phyloP scores from a whole-genome alignment of 1,140 invertebrate genomes.

The Teleopsis dalmanni region DNA sequence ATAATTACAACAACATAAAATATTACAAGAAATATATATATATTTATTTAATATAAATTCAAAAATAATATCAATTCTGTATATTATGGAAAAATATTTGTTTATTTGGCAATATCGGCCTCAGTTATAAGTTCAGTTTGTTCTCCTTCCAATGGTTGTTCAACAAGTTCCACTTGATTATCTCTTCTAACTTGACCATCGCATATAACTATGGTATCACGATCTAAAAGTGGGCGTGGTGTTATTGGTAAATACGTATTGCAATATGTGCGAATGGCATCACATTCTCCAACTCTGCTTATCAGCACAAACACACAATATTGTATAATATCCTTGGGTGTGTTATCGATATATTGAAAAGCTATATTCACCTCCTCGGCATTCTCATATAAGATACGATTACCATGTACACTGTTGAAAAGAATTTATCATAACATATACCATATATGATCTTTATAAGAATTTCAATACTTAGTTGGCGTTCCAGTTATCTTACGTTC shows the following conservation, averaged over 20 bases:
- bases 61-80: too few relatives aligned
- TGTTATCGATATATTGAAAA: constrained; percentile 38
- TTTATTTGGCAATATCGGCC: too few relatives aligned
- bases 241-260: constrained; percentile 26
- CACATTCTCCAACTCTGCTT: constrained; percentile 20
- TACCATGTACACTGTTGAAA: constrained; percentile 29
- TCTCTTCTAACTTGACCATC: too few relatives aligned
- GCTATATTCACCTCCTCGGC: constrained; percentile 28
- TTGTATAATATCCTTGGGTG: constrained; percentile 32
- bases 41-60: too few relatives aligned
- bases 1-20: too few relatives aligned
- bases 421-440: background rate
- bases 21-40: too few relatives aligned
- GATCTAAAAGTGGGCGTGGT: constrained; percentile 31
- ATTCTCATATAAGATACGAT: constrained; percentile 23
- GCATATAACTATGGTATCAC: constrained; percentile 25
- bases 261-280: constrained; percentile 29
- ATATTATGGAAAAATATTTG: too few relatives aligned
- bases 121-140: too few relatives aligned
- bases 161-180: constrained; percentile 3
- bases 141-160: too few relatives aligned
- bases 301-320: constrained; percentile 32
- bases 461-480: constrained; percentile 23
- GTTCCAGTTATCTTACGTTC: constrained; percentile 32
- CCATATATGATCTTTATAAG: background rate